Evolutionary conservation across 2,797 vertebrate genomes (phyloP), one percentile per base, ranked within the genome.

Genomic region (Chaenodraco wilsoni): DNA sequence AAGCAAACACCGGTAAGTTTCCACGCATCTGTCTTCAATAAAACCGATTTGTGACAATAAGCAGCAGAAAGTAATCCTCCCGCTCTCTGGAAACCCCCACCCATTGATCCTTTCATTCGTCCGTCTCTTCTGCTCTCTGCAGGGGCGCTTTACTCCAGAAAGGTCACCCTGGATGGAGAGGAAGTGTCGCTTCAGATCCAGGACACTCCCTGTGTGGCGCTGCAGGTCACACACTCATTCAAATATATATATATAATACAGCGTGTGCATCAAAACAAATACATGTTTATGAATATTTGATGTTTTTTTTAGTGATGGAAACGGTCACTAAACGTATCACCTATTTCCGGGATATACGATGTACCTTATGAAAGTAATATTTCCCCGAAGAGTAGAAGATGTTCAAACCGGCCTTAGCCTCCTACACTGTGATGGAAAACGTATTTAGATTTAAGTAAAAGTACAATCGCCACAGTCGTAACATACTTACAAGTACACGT

Each of bases 161-260:
- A 97, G 88, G 96, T 98, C 87, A 95, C 87, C 14, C 91, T 98
- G 78, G 97, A 98, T 13, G 96, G 95, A 43, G 97, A 98, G 72
- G 96, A 97, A 89, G 95, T 97, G 83, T 97, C 96, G 3, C 92
- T 98, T 40, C 97, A 98, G 94, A 95, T 98, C 78, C 97, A 98
- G 90, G 97, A 98, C 21, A 98, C 96, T 17, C 97, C 97, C 14
- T 97, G 95, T 66, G 96, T 97, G 31, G 92, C 96, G 46, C 76
- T 98, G 50, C 96, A 98, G 96, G 27, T 27, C 27, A 27, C 27
- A 27, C 27, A 27, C 27, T 27, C 27, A 27, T 15, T 27, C 9
- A 4, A 49, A 27, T 23, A 23, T 2, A 23, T 23, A 21, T 21
- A 21, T 21, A 21, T 21, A 21, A 21, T 1, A 40, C 15, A 64